Percentiles rank a stretch among this genome's conserved stretches.
These are phyloP conservation scores for Charanyca ferruginea DNA, from an alignment of 2,888 invertebrate species.

Conservation along the genomic window DNA sequence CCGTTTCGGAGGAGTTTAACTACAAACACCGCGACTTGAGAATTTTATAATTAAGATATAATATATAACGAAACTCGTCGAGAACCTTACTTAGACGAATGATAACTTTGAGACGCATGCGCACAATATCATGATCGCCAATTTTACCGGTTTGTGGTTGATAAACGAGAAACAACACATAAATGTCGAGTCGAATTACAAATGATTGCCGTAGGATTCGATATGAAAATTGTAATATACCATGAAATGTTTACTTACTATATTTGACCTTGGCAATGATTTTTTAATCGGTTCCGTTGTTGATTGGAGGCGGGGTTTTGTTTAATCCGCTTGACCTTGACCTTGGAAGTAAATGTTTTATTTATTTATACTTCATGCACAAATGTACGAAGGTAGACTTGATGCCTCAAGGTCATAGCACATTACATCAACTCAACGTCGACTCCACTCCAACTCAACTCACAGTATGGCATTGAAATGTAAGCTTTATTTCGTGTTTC, in stretches of 20 bases:
- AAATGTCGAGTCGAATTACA: conserved; percentile 8
- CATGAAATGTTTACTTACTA: neutral
- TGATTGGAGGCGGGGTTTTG: neutral
- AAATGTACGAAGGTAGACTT: too few species aligned
- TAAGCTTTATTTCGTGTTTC: too few species aligned
- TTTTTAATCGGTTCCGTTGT: conserved; percentile 4
- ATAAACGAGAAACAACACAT: neutral
- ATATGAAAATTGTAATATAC: conserved; percentile 9
- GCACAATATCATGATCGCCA: neutral
- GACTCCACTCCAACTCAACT: too few species aligned
- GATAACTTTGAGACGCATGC: neutral
- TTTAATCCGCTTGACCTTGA: neutral
- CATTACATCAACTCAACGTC: too few species aligned
- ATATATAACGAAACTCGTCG: too few species aligned
- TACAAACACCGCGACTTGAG: too few species aligned
- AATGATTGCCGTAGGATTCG: neutral
- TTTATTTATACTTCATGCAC: too few species aligned
- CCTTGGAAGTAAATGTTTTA: neutral
- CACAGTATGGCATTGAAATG: too few species aligned
- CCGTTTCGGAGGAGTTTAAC: too few species aligned
- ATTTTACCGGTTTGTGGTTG: neutral
- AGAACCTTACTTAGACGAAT: too few species aligned
- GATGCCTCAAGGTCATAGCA: too few species aligned
- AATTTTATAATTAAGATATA: too few species aligned
- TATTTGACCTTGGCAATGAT: neutral